phyloP scores from a whole-genome alignment of 1,140 invertebrate genomes.

The Callitettix versicolor region DNA sequence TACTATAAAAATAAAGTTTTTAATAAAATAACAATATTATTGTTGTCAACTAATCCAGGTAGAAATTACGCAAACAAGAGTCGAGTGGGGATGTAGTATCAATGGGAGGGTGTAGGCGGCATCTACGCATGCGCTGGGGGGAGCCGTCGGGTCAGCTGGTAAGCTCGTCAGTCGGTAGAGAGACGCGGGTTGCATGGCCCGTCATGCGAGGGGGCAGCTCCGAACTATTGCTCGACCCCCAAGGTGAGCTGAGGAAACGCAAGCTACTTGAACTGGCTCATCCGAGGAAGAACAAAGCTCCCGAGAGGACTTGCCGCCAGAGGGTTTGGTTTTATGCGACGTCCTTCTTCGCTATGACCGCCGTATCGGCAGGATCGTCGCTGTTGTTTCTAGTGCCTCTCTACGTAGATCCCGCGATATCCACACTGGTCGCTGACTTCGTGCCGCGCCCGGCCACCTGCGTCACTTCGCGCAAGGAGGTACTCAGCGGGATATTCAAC shows the following conservation, averaged over 20 bases:
- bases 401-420: constrained; percentile 84
- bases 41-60: constrained; percentile 5
- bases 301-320: constrained; percentile 57
- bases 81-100: constrained; percentile 32
- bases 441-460: constrained; percentile 65
- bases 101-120: constrained; percentile 22
- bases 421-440: constrained; percentile 74
- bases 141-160: not conserved
- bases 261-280: constrained; percentile 51
- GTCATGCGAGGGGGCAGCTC: constrained; percentile 72
- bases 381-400: constrained; percentile 76
- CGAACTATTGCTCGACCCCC: constrained; percentile 67
- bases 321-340: constrained; percentile 67
- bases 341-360: constrained; percentile 60
- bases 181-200: constrained; percentile 25
- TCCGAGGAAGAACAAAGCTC: constrained; percentile 40
- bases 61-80: constrained; percentile 14
- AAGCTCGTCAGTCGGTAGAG: constrained; percentile 17
- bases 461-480: constrained; percentile 61
- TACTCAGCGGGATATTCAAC: constrained; percentile 64
- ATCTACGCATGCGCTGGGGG: constrained; percentile 34
- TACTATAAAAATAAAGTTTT: too few relatives aligned
- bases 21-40: too few relatives aligned
- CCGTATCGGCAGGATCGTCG: constrained; percentile 68
- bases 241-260: constrained; percentile 55